Base-by-base conservation (phyloP, 2,888 invertebrate genomes). In the Pseudococcus jackbeardsleyi region DNA sequence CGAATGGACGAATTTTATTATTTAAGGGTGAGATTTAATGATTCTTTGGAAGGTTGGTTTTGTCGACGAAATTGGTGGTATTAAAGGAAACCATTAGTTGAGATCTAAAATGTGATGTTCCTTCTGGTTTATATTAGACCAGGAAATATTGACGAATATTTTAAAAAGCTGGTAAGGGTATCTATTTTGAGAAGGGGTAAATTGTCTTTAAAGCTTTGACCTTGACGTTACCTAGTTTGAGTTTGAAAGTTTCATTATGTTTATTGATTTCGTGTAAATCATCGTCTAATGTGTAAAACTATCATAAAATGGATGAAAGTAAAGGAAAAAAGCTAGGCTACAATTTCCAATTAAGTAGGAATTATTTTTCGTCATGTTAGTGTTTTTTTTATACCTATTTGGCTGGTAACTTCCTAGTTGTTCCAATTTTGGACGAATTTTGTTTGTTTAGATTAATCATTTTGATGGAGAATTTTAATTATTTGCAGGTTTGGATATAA, bases 241-340 rank as follows among this genome's bases (percentile, higher is more conserved):
- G 54, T n/a, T 54, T 54, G n/a, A 54, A 54, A 54, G n/a, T n/a
- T n/a, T 54, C 54, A n/a, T 54, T 15, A 54, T 6, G 54, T 54
- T 54, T 54, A 54, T 54, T n/a, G 54, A 54, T 54, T 54, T 54
- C 54, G 54, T 54, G n/a, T 54, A 54, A 54, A 54, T 54, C 54
- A 54, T 54, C n/a, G n/a, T 54, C 5, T n/a, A 54, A 42, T 42
- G 42, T 15, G n/a, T 54, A 54, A 54, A 54, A 54, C 1, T 6
- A 54, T 7, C n/a, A n/a, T 54, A 54, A 54, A 54, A n/a, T 54
- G 8, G 4, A 54, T n/a, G 54, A n/a, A 54, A 54, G n/a, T 54
- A n/a, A n/a, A 54, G n/a, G n/a, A 50, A 54, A 54, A n/a, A 54
- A 7, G 54, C n/a, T 54, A 4, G 0, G 54, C 0, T n/a, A 54